Percentiles rank a stretch among this genome's conserved stretches.
Conservation (phyloP, 1,140 invertebrate genomes). For the Chrysoperla carnea region DNA sequence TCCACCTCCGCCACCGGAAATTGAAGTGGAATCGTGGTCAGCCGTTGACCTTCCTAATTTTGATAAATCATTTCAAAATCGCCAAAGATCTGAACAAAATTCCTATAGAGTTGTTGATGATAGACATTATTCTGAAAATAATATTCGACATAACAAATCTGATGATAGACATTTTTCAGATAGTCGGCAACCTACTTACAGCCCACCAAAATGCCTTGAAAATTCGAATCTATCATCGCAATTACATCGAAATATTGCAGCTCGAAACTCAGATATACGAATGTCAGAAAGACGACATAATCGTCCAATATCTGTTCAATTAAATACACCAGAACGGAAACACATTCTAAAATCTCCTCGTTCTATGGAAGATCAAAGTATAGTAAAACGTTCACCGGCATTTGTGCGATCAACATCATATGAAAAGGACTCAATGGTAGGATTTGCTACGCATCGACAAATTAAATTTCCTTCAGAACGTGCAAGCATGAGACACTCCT, state of each 20-base stretch:
- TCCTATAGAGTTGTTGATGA: not conserved
- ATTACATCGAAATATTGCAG: not conserved
- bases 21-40: slow-evolving; percentile 18
- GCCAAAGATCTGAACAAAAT: not conserved
- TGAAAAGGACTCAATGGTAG: slow-evolving; percentile 6
- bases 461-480: slow-evolving; percentile 14
- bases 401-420: not conserved
- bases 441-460: slow-evolving; percentile 19
- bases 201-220: not conserved
- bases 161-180: not conserved
- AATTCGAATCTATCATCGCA: not conserved
- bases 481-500: slow-evolving; percentile 25
- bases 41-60: slow-evolving; percentile 10
- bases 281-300: not conserved
- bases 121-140: not conserved
- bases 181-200: not conserved
- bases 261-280: not conserved
- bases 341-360: not conserved
- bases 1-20: slow-evolving; percentile 48
- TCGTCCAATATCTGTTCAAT: not conserved
- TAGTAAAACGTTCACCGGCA: not conserved
- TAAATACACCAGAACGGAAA: not conserved
- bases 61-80: not conserved
- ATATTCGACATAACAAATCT: not conserved
- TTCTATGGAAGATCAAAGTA: not conserved